Conservation (phyloP, 1,140 invertebrate genomes). For the Pollicipes pollicipes region DNA sequence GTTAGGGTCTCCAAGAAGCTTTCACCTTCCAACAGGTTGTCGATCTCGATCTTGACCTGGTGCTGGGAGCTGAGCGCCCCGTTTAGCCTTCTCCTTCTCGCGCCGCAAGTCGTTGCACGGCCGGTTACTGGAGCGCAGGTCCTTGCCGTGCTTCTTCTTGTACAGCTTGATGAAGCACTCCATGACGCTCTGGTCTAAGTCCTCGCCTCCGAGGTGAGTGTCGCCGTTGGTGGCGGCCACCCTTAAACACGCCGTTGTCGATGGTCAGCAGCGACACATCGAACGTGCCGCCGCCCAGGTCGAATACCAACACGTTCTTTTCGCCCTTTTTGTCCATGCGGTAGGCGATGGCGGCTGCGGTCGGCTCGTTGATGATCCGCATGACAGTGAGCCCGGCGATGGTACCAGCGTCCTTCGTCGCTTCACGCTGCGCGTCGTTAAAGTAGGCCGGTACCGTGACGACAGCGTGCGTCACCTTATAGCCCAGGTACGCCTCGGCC, state of each 20-base stretch:
- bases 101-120: slow-evolving; percentile 98
- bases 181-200: slow-evolving; percentile 90
- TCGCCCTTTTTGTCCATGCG: slow-evolving; percentile 95
- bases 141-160: slow-evolving; percentile 88
- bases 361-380: slow-evolving; percentile 92
- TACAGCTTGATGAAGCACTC: slow-evolving; percentile 83
- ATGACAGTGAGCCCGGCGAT: slow-evolving; percentile 87
- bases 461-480: slow-evolving; percentile 88
- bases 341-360: slow-evolving; percentile 90
- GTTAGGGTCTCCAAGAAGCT: slow-evolving; percentile 73
- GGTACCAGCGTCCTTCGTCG: slow-evolving; percentile 94
- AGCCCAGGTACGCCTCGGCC: slow-evolving; percentile 93
- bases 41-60: slow-evolving; percentile 95
- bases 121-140: slow-evolving; percentile 92
- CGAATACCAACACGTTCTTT: slow-evolving; percentile 74
- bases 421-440: slow-evolving; percentile 93
- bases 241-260: slow-evolving; percentile 89
- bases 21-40: slow-evolving; percentile 96
- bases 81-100: slow-evolving; percentile 96
- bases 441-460: slow-evolving; percentile 98
- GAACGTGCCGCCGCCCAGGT: slow-evolving; percentile 93
- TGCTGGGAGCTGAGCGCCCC: slow-evolving; percentile 96
- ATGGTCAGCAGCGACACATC: slow-evolving; percentile 50
- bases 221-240: slow-evolving; percentile 97
- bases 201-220: slow-evolving; percentile 87